These are phyloP conservation scores for Coleophora deauratella DNA, from an alignment of 2,888 invertebrate species.

Conservation along the genomic window DNA sequence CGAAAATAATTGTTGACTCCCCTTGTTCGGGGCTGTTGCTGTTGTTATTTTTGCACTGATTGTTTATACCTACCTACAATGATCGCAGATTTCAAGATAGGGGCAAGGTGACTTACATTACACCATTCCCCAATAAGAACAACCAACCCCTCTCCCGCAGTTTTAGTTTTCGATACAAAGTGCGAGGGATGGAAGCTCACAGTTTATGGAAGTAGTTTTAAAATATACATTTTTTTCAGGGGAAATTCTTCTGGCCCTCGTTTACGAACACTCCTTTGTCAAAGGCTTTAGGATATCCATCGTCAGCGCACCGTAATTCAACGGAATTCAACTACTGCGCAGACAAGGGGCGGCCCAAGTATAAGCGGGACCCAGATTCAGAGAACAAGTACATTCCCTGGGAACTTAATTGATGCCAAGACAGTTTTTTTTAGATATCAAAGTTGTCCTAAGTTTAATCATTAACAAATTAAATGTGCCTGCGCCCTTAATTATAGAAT, in stretches of 20 bases:
- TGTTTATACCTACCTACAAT: too few relatives aligned
- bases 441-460: neutral
- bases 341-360: slow-evolving; percentile 23
- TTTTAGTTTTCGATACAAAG: too few relatives aligned
- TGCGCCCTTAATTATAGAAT: neutral
- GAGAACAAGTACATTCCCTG: slow-evolving; percentile 14
- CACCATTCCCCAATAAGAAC: too few relatives aligned
- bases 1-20: too few relatives aligned
- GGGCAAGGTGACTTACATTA: too few relatives aligned
- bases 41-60: too few relatives aligned
- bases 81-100: too few relatives aligned
- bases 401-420: neutral
- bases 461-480: neutral
- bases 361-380: slow-evolving; percentile 45
- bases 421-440: neutral
- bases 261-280: neutral
- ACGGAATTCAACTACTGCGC: neutral
- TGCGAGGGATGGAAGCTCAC: too few relatives aligned
- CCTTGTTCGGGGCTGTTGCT: too few relatives aligned
- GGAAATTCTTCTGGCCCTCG: neutral
- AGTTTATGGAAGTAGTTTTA: too few relatives aligned
- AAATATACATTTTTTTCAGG: too few relatives aligned
- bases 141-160: too few relatives aligned
- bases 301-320: neutral
- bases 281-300: neutral